These are phyloP conservation scores for Epiblema foenella DNA, from an alignment of 2,888 invertebrate species.

Conservation along the genomic window DNA sequence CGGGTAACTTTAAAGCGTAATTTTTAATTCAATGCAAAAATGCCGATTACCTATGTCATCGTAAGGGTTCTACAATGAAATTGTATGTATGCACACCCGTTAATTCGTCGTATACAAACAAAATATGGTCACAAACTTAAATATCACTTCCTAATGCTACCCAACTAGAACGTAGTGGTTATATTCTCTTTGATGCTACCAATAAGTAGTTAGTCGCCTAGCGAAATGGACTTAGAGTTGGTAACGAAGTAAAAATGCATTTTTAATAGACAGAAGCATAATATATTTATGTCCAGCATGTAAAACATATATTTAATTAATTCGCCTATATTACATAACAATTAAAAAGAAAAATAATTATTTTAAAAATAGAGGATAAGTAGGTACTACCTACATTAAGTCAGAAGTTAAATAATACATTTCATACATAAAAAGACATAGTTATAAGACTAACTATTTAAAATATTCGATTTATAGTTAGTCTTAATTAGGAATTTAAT, in stretches of 20 bases:
- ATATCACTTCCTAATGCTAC: too few relatives aligned
- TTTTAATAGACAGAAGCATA: slow-evolving; percentile 27
- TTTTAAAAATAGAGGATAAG: slow-evolving; percentile 18
- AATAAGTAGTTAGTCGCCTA: too few relatives aligned
- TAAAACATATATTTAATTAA: slow-evolving; percentile 29
- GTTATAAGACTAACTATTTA: slow-evolving; percentile 21
- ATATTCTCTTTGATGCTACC: too few relatives aligned
- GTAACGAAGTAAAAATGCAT: slow-evolving; percentile 21
- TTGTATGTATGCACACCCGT: too few relatives aligned
- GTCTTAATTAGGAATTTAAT: slow-evolving; percentile 40
- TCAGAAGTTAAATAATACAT: slow-evolving; percentile 6
- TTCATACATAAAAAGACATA: slow-evolving; percentile 19
- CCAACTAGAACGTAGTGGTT: too few relatives aligned
- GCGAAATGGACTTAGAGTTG: not conserved
- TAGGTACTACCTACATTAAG: slow-evolving; percentile 20
- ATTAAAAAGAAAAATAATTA: slow-evolving; percentile 27
- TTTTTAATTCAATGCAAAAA: too few relatives aligned
- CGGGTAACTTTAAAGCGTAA: too few relatives aligned
- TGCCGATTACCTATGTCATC: too few relatives aligned
- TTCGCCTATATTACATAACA: slow-evolving; percentile 9
- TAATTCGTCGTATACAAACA: too few relatives aligned
- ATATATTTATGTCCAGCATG: slow-evolving; percentile 42
- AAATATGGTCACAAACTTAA: too few relatives aligned
- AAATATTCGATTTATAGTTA: slow-evolving; percentile 23
- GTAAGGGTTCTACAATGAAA: too few relatives aligned